Conservation (phyloP, 2,888 invertebrate genomes). For the Drosophila diplacantha region DNA sequence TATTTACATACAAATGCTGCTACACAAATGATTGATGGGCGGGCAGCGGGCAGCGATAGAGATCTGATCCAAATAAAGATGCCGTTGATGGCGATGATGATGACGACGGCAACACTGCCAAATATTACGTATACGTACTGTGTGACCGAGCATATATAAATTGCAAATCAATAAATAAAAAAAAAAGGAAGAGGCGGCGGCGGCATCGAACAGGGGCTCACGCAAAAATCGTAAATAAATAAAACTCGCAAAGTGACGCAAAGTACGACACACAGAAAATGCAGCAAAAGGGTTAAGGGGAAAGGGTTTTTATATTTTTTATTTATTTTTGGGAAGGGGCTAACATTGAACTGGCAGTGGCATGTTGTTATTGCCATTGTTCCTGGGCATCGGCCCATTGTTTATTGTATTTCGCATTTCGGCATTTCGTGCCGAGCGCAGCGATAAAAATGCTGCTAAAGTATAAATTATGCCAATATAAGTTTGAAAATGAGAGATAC, state of each 20-base stretch:
- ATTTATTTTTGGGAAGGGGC: conserved; percentile 10
- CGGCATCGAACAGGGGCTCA: conserved; percentile 24
- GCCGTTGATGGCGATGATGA: conserved; percentile 29
- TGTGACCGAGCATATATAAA: conserved; percentile 32
- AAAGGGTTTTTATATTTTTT: not conserved
- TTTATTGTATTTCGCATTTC: conserved; percentile 62
- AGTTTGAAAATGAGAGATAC: conserved; percentile 45
- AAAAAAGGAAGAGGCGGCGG: not conserved
- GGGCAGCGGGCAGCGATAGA: conserved; percentile 22
- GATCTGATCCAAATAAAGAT: conserved; percentile 26
- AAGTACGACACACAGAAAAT: conserved; percentile 26
- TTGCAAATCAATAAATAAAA: conserved; percentile 44
- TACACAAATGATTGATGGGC: conserved; percentile 60
- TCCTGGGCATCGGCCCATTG: conserved; percentile 51
- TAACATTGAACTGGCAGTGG: conserved; percentile 58
- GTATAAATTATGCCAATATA: conserved; percentile 69
- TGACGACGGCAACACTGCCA: conserved; percentile 19
- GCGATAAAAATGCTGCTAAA: conserved; percentile 71
- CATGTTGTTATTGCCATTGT: conserved; percentile 43
- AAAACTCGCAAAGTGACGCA: conserved; percentile 46
- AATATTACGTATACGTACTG: conserved; percentile 19
- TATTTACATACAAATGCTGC: conserved; percentile 53
- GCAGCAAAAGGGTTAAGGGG: conserved; percentile 18
- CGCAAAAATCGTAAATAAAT: conserved; percentile 50
- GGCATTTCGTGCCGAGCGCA: conserved; percentile 63